Percentiles rank a stretch among this genome's conserved stretches.
Evolutionary conservation across 2,888 invertebrate genomes (phyloP).

Genomic region (Lysandra bellargus): DNA sequence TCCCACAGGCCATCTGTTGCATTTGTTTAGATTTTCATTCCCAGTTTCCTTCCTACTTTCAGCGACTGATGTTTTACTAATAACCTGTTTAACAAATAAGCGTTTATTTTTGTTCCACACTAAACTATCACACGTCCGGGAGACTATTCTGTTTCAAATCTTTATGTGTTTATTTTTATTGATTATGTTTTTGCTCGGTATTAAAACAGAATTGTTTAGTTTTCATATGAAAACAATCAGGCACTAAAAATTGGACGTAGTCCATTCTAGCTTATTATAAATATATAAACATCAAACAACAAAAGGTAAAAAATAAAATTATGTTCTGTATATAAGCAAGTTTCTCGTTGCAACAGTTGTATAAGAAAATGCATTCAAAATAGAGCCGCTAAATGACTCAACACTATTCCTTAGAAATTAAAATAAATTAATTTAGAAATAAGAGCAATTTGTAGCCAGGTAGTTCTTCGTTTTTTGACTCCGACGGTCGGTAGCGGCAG

Average conservation of each 20-base stretch:
- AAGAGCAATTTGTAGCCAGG: slow-evolving; percentile 63
- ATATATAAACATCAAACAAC: too few relatives aligned
- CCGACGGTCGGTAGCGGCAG: slow-evolving; percentile 56
- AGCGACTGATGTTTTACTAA: slow-evolving; percentile 72
- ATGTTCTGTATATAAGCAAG: too few relatives aligned
- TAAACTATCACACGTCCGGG: slow-evolving; percentile 73
- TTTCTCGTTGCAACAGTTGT: not conserved
- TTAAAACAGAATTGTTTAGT: slow-evolving; percentile 26
- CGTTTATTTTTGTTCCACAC: slow-evolving; percentile 74
- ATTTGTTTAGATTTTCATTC: slow-evolving; percentile 21
- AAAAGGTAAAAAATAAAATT: too few relatives aligned
- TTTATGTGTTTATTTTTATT: slow-evolving; percentile 67
- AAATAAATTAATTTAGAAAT: slow-evolving; percentile 71
- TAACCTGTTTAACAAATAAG: slow-evolving; percentile 75
- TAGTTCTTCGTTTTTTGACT: slow-evolving; percentile 56
- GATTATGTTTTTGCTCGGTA: slow-evolving; percentile 59
- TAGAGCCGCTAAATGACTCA: slow-evolving; percentile 69
- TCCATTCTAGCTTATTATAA: not conserved
- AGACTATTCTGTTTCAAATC: slow-evolving; percentile 77
- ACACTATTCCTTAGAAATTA: slow-evolving; percentile 63
- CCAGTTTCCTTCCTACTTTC: slow-evolving; percentile 49
- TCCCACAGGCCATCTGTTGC: slow-evolving; percentile 16
- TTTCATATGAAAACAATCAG: slow-evolving; percentile 16
- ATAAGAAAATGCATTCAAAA: slow-evolving; percentile 57
- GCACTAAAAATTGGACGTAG: slow-evolving; percentile 7